Evolutionary conservation across 1,140 invertebrate genomes (phyloP), one percentile per base, ranked within the genome.

Genomic region (Apis laboriosa): DNA sequence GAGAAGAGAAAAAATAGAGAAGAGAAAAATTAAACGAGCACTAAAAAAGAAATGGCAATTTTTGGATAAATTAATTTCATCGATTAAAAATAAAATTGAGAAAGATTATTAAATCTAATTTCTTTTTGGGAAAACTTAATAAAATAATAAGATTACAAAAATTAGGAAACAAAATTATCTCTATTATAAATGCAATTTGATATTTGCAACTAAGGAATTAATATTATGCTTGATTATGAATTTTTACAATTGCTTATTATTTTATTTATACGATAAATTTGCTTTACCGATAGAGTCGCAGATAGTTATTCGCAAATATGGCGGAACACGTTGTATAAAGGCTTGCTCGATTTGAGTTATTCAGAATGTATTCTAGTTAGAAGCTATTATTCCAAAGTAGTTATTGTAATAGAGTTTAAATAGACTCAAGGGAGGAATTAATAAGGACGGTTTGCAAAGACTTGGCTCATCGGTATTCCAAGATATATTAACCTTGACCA

Each of bases 401-500:
- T 74, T 61, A 60, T 61, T 61, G 72, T 61, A 61, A 74, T 74
- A 74, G 56, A 24, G 72, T 74, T 11, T 56, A 74, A 74, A 43
- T 74, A 74, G 58, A 61, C 72, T 24, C 58, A 34, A 19, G 58
- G 58, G 72, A 60, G 43, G 21, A 74, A 61, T 74, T 51, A 74
- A 74, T 34, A 61, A n/a, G 15, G n/a, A 61, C 24, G 56, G 72
- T 34, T 60, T 43, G 58, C 61, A 43, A 55, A 58, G 19, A 34
- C 67, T 19, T 17, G 28, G 28, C 24, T 55, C 43, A 73, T 73
- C 56, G 56, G 34, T 61, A 17, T 74, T 74, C 72, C 8, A 74
- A 49, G n/a, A 58, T 74, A 61, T 74, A 61, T 74, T 74, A 74
- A 74, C 58, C 58, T 60, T 74, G 72, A 74, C 72, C 72, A 74